Evolutionary conservation across 2,113 vertebrate species (phyloP), one percentile per base, ranked within the genome.

Genomic region (Hydropotes inermis): DNA sequence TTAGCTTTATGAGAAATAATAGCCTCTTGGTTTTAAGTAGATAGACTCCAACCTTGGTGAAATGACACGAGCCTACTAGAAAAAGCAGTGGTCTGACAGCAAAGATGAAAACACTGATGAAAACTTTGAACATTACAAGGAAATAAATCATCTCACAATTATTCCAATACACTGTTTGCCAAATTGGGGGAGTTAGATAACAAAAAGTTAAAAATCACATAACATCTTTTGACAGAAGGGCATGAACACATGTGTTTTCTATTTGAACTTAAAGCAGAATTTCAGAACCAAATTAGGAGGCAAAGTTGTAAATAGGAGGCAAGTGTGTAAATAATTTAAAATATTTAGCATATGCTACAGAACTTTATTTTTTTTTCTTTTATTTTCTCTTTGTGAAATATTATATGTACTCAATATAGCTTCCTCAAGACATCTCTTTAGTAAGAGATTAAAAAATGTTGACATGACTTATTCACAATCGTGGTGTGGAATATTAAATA

Each of bases 211-310:
- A 93, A 78, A 60, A 27, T 60, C 7, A 4, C 57, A 96, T 94
- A 88, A 7, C 50, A 84, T 84, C 2, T 95, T 97, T 97, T 64
- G 81, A 97, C 74, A 45, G 58, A 92, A 50, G 52, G 83, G 47
- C 6, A 60, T 74, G 45, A 93, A 85, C 83, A 96, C 61, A 52
- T 95, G 58, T 96, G 87, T 95, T 92, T 67, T 93, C 21, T 81
- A 19, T 97, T 92, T 87, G 86, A 64, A 57, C 92, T 98, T 98
- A 78, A 97, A 97, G 96, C 1, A 61, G 57, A 47, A 87, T 95
- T 98, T 97, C 88, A 86, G 95, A 98, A 94, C 81, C 43, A 58
- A 97, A 95, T 54, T 94, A 13, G 67, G 85, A 96, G 58, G 67
- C 50, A 95, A 96, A 95, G 57, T 89, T 93, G 58, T 25, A 74